Conservation (phyloP, 1,140 invertebrate species). For the Batillaria attramentaria region DNA sequence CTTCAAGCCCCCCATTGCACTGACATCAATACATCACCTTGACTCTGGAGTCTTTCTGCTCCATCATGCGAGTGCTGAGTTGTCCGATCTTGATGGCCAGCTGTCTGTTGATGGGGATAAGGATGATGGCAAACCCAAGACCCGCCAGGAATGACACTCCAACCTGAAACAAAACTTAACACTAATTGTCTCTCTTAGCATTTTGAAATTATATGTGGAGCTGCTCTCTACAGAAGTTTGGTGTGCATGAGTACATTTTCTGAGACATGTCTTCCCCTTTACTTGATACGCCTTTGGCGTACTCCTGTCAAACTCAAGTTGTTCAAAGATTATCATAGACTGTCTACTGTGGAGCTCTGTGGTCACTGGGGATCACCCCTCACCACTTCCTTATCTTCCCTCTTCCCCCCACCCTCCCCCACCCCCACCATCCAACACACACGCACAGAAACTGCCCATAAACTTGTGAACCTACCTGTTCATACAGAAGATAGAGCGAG, state of each 20-base stretch:
- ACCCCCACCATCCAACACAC: neutral
- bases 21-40: conserved; percentile 72
- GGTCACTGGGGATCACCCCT: no score
- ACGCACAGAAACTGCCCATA: neutral
- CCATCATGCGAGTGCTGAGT: conserved; percentile 91
- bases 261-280: neutral
- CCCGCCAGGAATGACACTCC: conserved; percentile 93
- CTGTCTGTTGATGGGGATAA: conserved; percentile 95
- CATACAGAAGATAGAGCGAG: conserved; percentile 71
- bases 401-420: neutral
- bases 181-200: no score
- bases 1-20: neutral
- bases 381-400: neutral
- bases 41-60: conserved; percentile 91
- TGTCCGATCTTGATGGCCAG: conserved; percentile 90
- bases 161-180: conserved; percentile 83
- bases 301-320: neutral
- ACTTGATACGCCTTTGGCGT: neutral
- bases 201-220: neutral
- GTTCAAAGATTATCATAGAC: no score
- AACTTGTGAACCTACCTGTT: conserved; percentile 82
- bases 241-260: neutral
- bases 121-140: conserved; percentile 85
- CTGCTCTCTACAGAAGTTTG: neutral
- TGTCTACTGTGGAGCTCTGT: no score